Evolutionary conservation across 2,113 vertebrate species (phyloP).

Genomic region (Corydoras maculifer): DNA sequence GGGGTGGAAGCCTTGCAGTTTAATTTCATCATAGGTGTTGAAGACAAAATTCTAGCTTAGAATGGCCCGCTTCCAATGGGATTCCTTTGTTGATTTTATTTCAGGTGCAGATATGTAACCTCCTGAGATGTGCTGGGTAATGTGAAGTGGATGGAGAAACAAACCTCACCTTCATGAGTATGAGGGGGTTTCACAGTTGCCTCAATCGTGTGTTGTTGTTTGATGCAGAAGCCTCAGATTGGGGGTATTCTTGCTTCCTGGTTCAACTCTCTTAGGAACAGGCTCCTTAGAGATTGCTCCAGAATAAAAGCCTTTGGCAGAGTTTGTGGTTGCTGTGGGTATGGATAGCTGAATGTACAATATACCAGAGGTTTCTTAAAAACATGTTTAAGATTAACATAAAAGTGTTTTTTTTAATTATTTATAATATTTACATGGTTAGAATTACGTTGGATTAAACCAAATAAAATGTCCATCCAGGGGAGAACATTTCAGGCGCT

Average conservation of each 20-base stretch:
- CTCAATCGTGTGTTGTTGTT: constrained; percentile 1
- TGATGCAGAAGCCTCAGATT: constrained; percentile 20
- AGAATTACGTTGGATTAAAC: too few relatives aligned
- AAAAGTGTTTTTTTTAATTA: background rate
- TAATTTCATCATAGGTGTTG: constrained; percentile 55
- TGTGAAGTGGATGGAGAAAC: constrained; percentile 24
- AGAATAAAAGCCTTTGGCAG: constrained; percentile 40
- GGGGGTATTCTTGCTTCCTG: constrained; percentile 20
- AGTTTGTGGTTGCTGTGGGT: constrained; percentile 40
- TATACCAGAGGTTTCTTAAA: constrained; percentile 24
- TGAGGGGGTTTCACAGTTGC: constrained; percentile 13
- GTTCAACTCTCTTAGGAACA: constrained; percentile 37
- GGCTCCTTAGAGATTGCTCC: constrained; percentile 44
- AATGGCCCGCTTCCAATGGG: constrained; percentile 51
- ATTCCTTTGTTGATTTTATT: constrained; percentile 59
- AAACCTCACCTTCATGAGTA: constrained; percentile 29
- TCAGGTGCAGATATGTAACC: constrained; percentile 46
- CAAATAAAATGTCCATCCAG: too few relatives aligned
- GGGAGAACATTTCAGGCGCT: too few relatives aligned
- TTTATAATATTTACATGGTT: background rate
- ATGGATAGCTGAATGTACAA: constrained; percentile 13
- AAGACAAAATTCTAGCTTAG: constrained; percentile 35
- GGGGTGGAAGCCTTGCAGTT: constrained; percentile 47
- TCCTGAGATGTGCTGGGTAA: constrained; percentile 37
- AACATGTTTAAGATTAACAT: constrained; percentile 30